phyloP scores from a whole-genome alignment of 2,888 invertebrate species.

The Acrobasis consociella region DNA sequence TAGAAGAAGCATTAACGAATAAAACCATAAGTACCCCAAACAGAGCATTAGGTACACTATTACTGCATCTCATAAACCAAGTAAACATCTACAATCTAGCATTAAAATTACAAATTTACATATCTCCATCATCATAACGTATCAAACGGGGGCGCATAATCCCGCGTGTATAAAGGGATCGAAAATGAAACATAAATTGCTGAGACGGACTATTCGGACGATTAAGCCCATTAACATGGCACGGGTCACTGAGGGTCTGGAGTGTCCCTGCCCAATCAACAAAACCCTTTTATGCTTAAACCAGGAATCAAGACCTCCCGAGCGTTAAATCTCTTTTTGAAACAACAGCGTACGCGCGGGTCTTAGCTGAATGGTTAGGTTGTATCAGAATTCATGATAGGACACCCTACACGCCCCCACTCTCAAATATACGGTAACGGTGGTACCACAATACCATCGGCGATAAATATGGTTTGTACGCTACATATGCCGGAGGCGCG shows the following conservation, averaged over 20 bases:
- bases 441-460: constrained; percentile 78
- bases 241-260: constrained; percentile 66
- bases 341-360: constrained; percentile 41
- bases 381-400: constrained; percentile 80
- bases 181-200: constrained; percentile 82
- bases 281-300: constrained; percentile 62
- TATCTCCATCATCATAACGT: constrained; percentile 68
- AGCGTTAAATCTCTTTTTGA: constrained; percentile 15
- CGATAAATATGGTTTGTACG: constrained; percentile 77
- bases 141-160: constrained; percentile 67
- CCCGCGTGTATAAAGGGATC: constrained; percentile 77
- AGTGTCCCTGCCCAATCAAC: constrained; percentile 70
- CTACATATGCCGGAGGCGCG: constrained; percentile 68
- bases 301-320: constrained; percentile 30
- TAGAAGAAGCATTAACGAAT: too few relatives aligned
- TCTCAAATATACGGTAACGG: constrained; percentile 78
- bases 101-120: constrained; percentile 61
- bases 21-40: background rate
- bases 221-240: constrained; percentile 80
- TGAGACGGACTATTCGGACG: constrained; percentile 73
- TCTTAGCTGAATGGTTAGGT: constrained; percentile 63
- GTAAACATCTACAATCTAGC: constrained; percentile 16
- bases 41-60: constrained; percentile 29
- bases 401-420: constrained; percentile 69
- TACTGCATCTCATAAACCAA: constrained; percentile 13